phyloP scores from a whole-genome alignment of 2,113 vertebrate genomes.

The Ctenomys sociabilis region DNA sequence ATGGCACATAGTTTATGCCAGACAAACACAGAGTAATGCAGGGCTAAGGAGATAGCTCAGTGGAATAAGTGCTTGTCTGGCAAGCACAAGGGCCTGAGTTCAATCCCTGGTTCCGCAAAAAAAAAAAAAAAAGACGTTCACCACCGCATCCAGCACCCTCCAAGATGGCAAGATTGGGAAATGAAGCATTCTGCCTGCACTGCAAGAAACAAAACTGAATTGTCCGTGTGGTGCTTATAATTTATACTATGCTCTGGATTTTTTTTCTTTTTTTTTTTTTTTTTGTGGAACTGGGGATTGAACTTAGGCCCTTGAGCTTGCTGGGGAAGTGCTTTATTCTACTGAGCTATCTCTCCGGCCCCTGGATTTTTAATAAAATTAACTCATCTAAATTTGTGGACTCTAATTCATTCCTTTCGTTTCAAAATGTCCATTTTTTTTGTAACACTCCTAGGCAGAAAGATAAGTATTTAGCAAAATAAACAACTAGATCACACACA shows the following conservation, averaged over 20 bases:
- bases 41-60: too few relatives aligned
- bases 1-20: background rate
- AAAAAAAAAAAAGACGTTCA: background rate
- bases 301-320: too few relatives aligned
- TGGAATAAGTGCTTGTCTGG: too few relatives aligned
- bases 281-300: too few relatives aligned
- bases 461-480: constrained; percentile 57
- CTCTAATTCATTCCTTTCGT: constrained; percentile 25
- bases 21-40: constrained; percentile 1
- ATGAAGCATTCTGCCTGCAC: constrained; percentile 23
- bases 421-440: constrained; percentile 53
- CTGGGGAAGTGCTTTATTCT: too few relatives aligned
- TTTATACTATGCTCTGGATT: constrained; percentile 8
- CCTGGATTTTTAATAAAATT: constrained; percentile 53
- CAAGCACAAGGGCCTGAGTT: too few relatives aligned
- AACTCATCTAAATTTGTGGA: constrained; percentile 1
- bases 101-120: too few relatives aligned
- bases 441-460: background rate
- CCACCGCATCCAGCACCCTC: too few relatives aligned
- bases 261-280: too few relatives aligned
- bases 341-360: too few relatives aligned
- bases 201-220: constrained; percentile 55
- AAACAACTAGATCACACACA: background rate
- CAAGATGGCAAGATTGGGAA: background rate
- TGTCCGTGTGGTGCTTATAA: background rate